Evolutionary conservation across 1,140 invertebrate species (phyloP), one percentile per base, ranked within the genome.

Genomic region (Drosophila miranda): DNA sequence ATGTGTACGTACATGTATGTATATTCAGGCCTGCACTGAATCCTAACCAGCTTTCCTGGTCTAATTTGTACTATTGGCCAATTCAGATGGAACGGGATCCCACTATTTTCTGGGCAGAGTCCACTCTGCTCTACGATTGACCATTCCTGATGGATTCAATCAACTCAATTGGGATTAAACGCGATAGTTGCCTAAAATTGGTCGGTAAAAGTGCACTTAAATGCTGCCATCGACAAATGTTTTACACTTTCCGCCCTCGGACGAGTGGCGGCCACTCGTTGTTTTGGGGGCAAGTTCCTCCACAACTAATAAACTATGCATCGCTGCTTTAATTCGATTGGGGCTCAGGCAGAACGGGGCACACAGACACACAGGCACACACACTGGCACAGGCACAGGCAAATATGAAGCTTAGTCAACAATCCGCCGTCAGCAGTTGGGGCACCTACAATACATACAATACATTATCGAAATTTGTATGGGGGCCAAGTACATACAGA

Each of bases 271-370:
- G 38, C n/a, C 21, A 13, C 26, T n/a, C n/a, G 23, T 69, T 57
- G 46, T 44, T 69, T 69, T 28, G 38, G 30, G 64, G 62, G 43
- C 61, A 67, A 69, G 50, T 70, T 58, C 50, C 38, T 45, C 14
- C 21, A 41, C 64, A 70, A 74, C 70, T 74, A 74, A 74, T 74
- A 74, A 74, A 74, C 70, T 74, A 74, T 73, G 70, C 70, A 62
- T 74, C 59, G 74, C 38, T 54, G 78, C 68, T 54, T 77, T 54
- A 59, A 68, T 44, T 76, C 72, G 59, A 81, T 66, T 66, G 52
- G 44, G 45, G 45, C 45, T 34, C 60, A 55, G 56, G 44, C 34
- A 61, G 55, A 49, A 42, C 14, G 7, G 26, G 30, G 8, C 7
- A 48, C 16, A 11, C 60, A 41, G 49, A 8, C 28, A 44, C 14